Percentiles rank a stretch among this genome's conserved stretches.
These are phyloP conservation scores for Drosophila navojoa DNA, from an alignment of 1,140 invertebrate genomes.

Conservation along the genomic window DNA sequence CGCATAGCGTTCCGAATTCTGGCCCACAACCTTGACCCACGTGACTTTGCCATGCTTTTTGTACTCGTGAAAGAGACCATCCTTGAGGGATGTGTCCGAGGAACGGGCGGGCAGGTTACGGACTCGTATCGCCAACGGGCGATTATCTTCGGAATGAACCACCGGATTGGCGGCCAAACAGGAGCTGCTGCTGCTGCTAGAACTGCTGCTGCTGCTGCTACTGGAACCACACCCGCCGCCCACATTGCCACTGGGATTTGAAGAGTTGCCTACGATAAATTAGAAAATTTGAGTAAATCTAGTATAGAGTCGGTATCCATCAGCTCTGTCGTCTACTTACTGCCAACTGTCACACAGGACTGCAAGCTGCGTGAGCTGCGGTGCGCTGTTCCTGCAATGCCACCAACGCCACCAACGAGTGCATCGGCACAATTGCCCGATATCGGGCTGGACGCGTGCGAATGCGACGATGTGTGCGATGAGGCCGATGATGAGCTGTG, in stretches of 20 bases:
- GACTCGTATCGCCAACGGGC: slow-evolving; percentile 95
- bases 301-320: background rate
- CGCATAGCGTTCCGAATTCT: slow-evolving; percentile 92
- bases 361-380: slow-evolving; percentile 55
- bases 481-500: slow-evolving; percentile 80
- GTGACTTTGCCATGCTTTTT: slow-evolving; percentile 99
- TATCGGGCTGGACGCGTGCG: slow-evolving; percentile 80
- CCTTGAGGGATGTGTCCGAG: slow-evolving; percentile 96
- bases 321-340: slow-evolving; percentile 49
- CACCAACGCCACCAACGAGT: slow-evolving; percentile 32
- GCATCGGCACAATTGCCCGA: slow-evolving; percentile 77
- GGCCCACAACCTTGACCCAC: slow-evolving; percentile 94
- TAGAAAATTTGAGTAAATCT: background rate
- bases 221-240: slow-evolving; percentile 69
- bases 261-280: slow-evolving; percentile 59
- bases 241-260: slow-evolving; percentile 80
- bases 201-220: slow-evolving; percentile 76
- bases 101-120: slow-evolving; percentile 95
- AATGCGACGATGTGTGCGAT: slow-evolving; percentile 83
- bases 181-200: slow-evolving; percentile 67
- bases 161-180: slow-evolving; percentile 79
- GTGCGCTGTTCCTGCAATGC: slow-evolving; percentile 23
- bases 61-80: slow-evolving; percentile 98
- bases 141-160: slow-evolving; percentile 88
- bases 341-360: slow-evolving; percentile 63